phyloP scores from a whole-genome alignment of 2,797 vertebrate species.

The Catamblyrhynchus diadema region DNA sequence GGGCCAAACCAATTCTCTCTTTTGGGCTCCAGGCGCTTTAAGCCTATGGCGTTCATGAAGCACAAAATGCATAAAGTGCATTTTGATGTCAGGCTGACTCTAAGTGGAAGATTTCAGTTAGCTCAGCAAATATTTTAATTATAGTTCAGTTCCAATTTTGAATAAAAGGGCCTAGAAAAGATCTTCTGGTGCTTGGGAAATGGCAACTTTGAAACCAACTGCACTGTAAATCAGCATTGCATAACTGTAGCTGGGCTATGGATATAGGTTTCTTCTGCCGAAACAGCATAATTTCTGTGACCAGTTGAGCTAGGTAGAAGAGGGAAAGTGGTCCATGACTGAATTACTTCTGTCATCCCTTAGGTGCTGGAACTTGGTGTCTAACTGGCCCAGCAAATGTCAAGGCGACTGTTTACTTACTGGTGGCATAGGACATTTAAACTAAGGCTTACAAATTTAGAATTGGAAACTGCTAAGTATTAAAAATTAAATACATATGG shows the following conservation, averaged over 20 bases:
- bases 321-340: background rate
- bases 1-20: background rate
- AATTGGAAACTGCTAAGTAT: background rate
- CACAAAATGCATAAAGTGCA: background rate
- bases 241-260: accelerated
- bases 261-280: background rate
- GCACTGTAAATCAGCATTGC: accelerated
- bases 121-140: background rate
- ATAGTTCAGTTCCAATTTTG: background rate
- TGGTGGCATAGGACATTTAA: background rate
- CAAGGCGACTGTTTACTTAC: background rate
- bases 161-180: background rate
- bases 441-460: background rate
- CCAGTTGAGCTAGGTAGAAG: background rate
- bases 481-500: background rate
- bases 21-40: background rate
- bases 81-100: background rate
- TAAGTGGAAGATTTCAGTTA: background rate
- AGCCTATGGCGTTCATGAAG: accelerated
- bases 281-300: background rate
- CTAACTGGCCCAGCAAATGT: background rate
- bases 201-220: background rate
- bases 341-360: background rate
- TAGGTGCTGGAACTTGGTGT: background rate
- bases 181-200: background rate